phyloP scores from a whole-genome alignment of 53 echinoderm and acorn worm genomes.

The Echinarachnius parma region DNA sequence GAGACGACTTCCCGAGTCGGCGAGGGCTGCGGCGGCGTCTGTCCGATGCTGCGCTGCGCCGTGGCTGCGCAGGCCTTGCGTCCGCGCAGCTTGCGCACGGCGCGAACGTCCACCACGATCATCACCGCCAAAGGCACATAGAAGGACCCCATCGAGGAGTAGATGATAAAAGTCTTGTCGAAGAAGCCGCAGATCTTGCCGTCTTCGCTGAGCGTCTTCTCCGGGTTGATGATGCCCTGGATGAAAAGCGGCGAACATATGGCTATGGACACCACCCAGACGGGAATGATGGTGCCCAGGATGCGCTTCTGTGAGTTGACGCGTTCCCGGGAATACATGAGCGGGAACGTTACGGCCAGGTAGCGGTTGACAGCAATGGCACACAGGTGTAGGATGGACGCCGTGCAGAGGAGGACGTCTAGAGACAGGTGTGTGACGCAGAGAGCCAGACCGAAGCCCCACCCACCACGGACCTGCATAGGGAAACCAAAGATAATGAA shows the following conservation, averaged over 20 bases:
- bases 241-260: slow-evolving; percentile 76
- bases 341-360: slow-evolving; percentile 95
- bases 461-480: slow-evolving; percentile 78
- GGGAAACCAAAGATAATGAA: slow-evolving; percentile 16
- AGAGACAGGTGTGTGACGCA: slow-evolving; percentile 93
- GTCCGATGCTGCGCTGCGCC: slow-evolving; percentile 6
- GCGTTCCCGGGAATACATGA: slow-evolving; percentile 88
- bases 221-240: slow-evolving; percentile 84
- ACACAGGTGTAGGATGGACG: slow-evolving; percentile 97
- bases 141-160: slow-evolving; percentile 98
- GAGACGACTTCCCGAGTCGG: slow-evolving; percentile 23
- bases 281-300: slow-evolving; percentile 91
- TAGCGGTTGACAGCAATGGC: slow-evolving; percentile 99
- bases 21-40: slow-evolving; percentile 25
- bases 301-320: slow-evolving; percentile 91
- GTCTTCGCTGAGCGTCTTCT: slow-evolving; percentile 73
- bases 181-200: slow-evolving; percentile 89
- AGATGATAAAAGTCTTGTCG: slow-evolving; percentile 90
- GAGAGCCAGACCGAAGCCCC: slow-evolving; percentile 86
- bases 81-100: slow-evolving; percentile 85
- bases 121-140: slow-evolving; percentile 93
- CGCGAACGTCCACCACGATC: slow-evolving; percentile 95
- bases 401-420: slow-evolving; percentile 95
- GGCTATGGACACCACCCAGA: slow-evolving; percentile 89
- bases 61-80: slow-evolving; percentile 48